Evolutionary conservation across 2,888 invertebrate species (phyloP), one percentile per base, ranked within the genome.

Genomic region (Urechis unicinctus): DNA sequence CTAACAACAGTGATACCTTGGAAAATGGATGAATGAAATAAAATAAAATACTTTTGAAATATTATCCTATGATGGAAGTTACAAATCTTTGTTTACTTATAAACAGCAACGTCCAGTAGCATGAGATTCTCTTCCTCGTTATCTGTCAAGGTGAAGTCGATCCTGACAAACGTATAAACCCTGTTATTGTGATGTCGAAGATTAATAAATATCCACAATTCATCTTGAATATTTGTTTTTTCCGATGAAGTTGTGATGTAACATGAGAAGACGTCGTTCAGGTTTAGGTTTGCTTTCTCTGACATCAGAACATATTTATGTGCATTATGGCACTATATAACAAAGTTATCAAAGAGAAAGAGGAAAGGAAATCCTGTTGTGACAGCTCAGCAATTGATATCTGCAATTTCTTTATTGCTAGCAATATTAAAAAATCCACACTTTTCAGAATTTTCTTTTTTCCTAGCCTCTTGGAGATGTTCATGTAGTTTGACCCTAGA

Each of bases 101-200:
- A 89, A 26, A 88, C 78, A 2, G 82, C 79, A 60, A 86, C 80
- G 68, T 86, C 86, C 42, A 91, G 76, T 50, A 82, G 66, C 46
- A 85, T 75, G 50, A 81, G 82, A 63, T 85, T 81, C 29, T 78
- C 75, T 3, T 82, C 80, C 66, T 85, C 85, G 52, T 85, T 82
- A 65, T 89, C 89, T 60, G 80, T 82, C 59, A 95, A 83, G 17
- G 71, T 78, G 74, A 94, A 95, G 5, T 84, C 78, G 24, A 95
- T 74, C 55, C 78, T 79, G 63, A 28, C 50, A 60, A 57, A 60
- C 21, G 41, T 5, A 53, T n/a, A 22, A 25, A 28, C 5, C 3
- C 42, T 50, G 13, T 36, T 31, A 24, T 22, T 43, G 17, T 30
- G n/a, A n/a, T n/a, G n/a, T n/a, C n/a, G n/a, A n/a, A n/a, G n/a